Evolutionary conservation across 2,888 invertebrate genomes (phyloP).

Genomic region (Pollenia labialis): DNA sequence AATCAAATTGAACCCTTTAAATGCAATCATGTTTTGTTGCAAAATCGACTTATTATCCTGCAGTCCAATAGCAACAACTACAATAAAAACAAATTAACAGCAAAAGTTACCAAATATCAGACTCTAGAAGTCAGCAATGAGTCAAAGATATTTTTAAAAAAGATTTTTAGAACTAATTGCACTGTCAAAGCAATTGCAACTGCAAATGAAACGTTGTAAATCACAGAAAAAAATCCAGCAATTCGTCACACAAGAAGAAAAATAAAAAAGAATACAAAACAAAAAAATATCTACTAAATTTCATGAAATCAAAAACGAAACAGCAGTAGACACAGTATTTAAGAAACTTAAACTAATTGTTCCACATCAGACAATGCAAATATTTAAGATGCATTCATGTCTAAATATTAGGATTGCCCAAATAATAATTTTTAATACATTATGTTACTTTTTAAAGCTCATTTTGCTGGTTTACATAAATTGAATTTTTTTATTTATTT

Average conservation of each 20-base stretch:
- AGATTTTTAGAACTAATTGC: conserved; percentile 54
- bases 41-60: conserved; percentile 45
- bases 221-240: conserved; percentile 40
- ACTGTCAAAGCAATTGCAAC: conserved; percentile 60
- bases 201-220: conserved; percentile 63
- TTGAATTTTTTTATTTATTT: too few relatives aligned
- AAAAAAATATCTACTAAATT: conserved; percentile 17
- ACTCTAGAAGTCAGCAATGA: conserved; percentile 42
- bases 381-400: too few relatives aligned
- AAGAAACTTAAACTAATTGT: background rate
- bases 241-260: conserved; percentile 13
- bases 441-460: too few relatives aligned
- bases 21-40: conserved; percentile 35
- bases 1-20: conserved; percentile 36
- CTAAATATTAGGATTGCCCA: too few relatives aligned
- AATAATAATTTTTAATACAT: too few relatives aligned
- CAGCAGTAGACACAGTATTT: conserved; percentile 15
- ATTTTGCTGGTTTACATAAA: too few relatives aligned
- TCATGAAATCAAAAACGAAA: conserved; percentile 11
- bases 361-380: too few relatives aligned
- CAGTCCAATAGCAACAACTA: conserved; percentile 7
- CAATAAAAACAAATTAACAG: background rate
- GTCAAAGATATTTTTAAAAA: conserved; percentile 19
- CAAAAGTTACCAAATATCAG: conserved; percentile 8
- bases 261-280: conserved; percentile 8